Conservation (phyloP, 2,888 invertebrate genomes). For the Meteorus colon region DNA sequence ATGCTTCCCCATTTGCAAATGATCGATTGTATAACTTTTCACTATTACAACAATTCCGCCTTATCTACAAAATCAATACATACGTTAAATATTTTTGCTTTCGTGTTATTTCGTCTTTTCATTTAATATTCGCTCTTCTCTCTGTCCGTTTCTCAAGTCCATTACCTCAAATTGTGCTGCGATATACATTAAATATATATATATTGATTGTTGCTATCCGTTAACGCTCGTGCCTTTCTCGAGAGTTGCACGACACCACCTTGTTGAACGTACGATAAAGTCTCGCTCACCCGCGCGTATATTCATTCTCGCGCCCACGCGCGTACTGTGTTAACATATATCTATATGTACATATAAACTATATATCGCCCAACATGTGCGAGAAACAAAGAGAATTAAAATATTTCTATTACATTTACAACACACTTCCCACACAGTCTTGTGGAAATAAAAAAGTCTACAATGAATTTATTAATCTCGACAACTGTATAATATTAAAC, state of each 20-base stretch:
- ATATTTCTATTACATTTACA: not conserved
- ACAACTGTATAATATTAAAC: not conserved
- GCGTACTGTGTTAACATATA: slow-evolving; percentile 11
- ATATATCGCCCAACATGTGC: not conserved
- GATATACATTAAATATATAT: slow-evolving; percentile 22
- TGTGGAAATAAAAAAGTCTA: not conserved
- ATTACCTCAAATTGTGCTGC: slow-evolving; percentile 18
- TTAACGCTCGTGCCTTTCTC: slow-evolving; percentile 23
- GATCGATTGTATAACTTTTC: too few species aligned
- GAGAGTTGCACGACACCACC: slow-evolving; percentile 40
- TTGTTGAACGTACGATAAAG: slow-evolving; percentile 49
- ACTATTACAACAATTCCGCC: too few species aligned
- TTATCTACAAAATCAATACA: too few species aligned
- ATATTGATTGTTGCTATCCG: slow-evolving; percentile 35
- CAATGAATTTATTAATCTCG: not conserved
- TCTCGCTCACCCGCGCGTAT: slow-evolving; percentile 36
- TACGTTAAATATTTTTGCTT: too few species aligned
- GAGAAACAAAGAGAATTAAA: slow-evolving; percentile 6
- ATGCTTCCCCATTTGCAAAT: too few species aligned
- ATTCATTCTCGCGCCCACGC: slow-evolving; percentile 44
- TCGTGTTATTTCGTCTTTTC: not conserved
- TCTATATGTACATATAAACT: not conserved
- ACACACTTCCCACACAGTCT: not conserved
- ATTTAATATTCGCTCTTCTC: not conserved
- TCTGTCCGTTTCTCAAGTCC: slow-evolving; percentile 19